Base-by-base conservation (phyloP, 1,140 invertebrate species). In the Aradophagus sp. region DNA sequence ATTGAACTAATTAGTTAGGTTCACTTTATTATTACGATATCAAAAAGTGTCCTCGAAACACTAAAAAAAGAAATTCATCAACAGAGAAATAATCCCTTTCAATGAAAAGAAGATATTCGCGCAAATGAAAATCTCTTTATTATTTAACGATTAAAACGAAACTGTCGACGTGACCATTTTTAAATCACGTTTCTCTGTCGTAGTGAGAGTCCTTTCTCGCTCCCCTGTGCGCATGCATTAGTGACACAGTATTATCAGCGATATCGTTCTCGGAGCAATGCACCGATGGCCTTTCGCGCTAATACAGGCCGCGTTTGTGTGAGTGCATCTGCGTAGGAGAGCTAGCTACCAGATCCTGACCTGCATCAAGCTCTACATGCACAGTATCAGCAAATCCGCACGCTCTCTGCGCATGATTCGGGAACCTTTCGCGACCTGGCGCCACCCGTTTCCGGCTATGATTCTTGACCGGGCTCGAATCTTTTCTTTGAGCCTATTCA, bases 271-370 rank as follows among this genome's bases (percentile, higher is more conserved):
- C 66, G 68, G 75, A 69, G 75, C 75, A 77, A 75, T 67, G 75
- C 50, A 73, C 75, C 59, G 66, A 70, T 72, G 75, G 73, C 75
- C 69, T 75, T 75, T 75, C 41, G 69, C 67, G 45, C 65, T 62
- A 42, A 62, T 67, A 70, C 29, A 70, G 55, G n/a, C 52, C 69
- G 59, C 53, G 62, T 73, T 48, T 45, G 75, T 77, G 67, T 78
- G 56, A 65, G 75, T 78, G 73, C 75, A 78, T 78, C 74, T 73
- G 74, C 75, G 75, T 74, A 73, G 77, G 70, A 73, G 74, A 63
- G 68, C 63, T 47, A 74, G 65, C 67, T 68, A 69, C 62, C 71
- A 77, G 70, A 69, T 79, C 74, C 79, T 79, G 77, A 80, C 79
- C 79, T 80, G 77, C 79, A 77, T 76, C 73, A 80, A 74, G 56